Evolutionary conservation across 2,797 vertebrate species (phyloP), one percentile per base, ranked within the genome.

Genomic region (Falco novaeseelandiae): DNA sequence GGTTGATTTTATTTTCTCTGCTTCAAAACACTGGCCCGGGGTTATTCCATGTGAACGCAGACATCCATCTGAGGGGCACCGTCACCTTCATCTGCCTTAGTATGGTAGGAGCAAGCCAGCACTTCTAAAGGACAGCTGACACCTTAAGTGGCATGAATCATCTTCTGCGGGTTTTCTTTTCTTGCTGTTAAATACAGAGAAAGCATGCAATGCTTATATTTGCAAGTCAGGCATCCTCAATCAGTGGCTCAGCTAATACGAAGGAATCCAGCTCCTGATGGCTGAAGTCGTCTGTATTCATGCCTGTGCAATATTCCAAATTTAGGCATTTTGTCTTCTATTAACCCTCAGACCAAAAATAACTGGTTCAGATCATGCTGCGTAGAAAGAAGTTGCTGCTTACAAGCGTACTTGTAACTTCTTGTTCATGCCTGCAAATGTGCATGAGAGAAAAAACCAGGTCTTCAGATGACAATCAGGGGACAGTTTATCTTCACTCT

Each of bases 161-260:
- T 12, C 21, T 87, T 69, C 30, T 9, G 8, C 0, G 0, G 3
- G 8, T 19, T 87, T 81, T 36, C 4, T 22, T 66, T 76, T 77
- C 32, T 55, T 78, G 4, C 36, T 54, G n/a, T 57, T 63, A n/a
- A 79, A 70, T 10, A 7, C 7, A 6, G n/a, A 44, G 44, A 40
- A 57, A 46, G 0, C 1, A 3, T 4, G 2, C 4, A 32, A 25
- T 15, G 16, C 17, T 20, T 82, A 1, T 34, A n/a, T 63, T 71
- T 66, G 44, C 30, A 59, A 72, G 42, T 58, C 38, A 82, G 54
- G n/a, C 34, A 46, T 8, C 25, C 25, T 82, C 71, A 71, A 10
- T 52, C 55, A 36, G 21, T 69, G 34, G 16, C 20, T 14, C 21
- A 23, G 23, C 10, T 76, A 54, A 72, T 76, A 42, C 44, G 18